Base-by-base conservation (phyloP, 2,113 vertebrate genomes). In the Bos indicus region DNA sequence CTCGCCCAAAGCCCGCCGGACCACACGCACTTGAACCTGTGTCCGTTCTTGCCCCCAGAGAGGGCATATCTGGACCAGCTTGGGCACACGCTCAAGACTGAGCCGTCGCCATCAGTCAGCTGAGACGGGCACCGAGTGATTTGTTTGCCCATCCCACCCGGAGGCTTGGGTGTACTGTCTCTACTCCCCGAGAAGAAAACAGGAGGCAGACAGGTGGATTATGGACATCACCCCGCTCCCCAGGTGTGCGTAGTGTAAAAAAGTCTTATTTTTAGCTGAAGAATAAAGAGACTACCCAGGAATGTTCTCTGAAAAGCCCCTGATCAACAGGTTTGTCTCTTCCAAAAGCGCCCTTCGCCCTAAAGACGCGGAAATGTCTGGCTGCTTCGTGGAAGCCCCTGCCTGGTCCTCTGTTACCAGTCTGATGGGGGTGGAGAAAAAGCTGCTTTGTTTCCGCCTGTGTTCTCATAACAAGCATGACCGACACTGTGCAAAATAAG, bases 191-290 rank as follows among this genome's bases (percentile, higher is more conserved):
- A 30, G 0, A 0, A 81, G 86, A 84, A 82, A 85, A 78, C 91
- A 80, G 56, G 91, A 88, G 88, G 95, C 94, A 97, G 86, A 95
- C 89, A 78, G 64, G 78, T 86, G 78, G 86, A 83, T 97, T 96
- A 52, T 11, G 43, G 48, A 17, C 93, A 48, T 13, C 28, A 0
- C 33, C 57, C 96, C 2, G 7, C 89, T 95, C 48, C n/a, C 46
- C 5, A 7, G 54, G 56, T 57, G 48, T 78, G 17, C 93, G 0
- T 56, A 2, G 59, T 52, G 26, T 5, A 52, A 40, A 51, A 67
- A 56, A 71, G 33, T 23, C 48, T 0, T 28, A 16, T 83, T 30
- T 90, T 96, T 94, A 92, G 88, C n/a, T 2, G 4, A 23, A n/a
- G n/a, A 17, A 82, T n/a, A 23, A 3, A 52, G 74, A 78, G 86